Percentiles rank a stretch among this genome's conserved stretches.
Evolutionary conservation across 2,888 invertebrate genomes (phyloP).

Genomic region (Pimpla rufipes): DNA sequence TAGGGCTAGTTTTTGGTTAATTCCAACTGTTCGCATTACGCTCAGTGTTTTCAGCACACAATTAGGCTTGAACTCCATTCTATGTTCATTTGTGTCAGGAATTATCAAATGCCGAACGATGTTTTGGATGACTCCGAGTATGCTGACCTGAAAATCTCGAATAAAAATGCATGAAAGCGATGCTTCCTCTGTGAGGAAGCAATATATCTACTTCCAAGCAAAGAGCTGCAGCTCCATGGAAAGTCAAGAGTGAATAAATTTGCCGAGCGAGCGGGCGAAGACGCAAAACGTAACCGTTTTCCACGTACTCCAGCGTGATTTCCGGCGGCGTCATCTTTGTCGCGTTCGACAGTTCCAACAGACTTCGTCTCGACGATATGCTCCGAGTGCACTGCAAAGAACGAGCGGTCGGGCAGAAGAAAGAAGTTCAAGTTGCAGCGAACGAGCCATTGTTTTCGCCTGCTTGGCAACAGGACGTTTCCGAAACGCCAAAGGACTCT

Average conservation of each 20-base stretch:
- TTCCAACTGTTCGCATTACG: too few relatives aligned
- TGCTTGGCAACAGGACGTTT: conserved; percentile 75
- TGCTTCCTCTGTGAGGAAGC: too few relatives aligned
- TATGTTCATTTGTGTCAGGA: too few relatives aligned
- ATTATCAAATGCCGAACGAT: too few relatives aligned
- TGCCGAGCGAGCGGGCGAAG: not conserved
- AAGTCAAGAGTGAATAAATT: too few relatives aligned
- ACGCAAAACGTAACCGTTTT: not conserved
- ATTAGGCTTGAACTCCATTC: too few relatives aligned
- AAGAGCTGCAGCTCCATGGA: not conserved
- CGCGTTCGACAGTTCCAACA: conserved; percentile 55
- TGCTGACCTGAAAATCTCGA: too few relatives aligned
- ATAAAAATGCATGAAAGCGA: too few relatives aligned
- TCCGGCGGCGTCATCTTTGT: conserved; percentile 24
- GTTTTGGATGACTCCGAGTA: too few relatives aligned
- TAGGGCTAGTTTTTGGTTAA: too few relatives aligned
- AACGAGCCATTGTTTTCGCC: conserved; percentile 79
- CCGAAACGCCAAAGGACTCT: conserved; percentile 67
- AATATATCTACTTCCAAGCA: not conserved
- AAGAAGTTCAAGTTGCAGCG: conserved; percentile 60
- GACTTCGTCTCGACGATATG: conserved; percentile 49
- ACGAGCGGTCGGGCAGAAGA: conserved; percentile 43
- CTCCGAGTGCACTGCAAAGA: conserved; percentile 33
- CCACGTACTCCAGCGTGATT: conserved; percentile 2
- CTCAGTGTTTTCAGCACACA: too few relatives aligned